These are phyloP conservation scores for Drosophila cognata DNA, from an alignment of 2,888 invertebrate species.

Conservation along the genomic window DNA sequence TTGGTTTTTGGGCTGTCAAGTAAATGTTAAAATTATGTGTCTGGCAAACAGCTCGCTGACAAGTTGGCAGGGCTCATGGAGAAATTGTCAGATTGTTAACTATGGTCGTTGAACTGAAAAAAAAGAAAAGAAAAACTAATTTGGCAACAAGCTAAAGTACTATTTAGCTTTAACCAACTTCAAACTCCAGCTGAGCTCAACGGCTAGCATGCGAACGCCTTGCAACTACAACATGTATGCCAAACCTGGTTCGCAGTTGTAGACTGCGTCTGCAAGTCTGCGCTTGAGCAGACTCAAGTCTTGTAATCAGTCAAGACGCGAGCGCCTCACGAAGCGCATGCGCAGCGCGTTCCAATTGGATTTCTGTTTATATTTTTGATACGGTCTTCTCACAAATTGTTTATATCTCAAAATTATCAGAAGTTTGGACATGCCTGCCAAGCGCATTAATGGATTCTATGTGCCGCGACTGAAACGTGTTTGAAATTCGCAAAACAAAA, in stretches of 20 bases:
- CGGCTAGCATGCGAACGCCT: background rate
- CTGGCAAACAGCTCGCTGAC: slow-evolving; percentile 5
- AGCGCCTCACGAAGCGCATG: slow-evolving; percentile 62
- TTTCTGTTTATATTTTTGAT: background rate
- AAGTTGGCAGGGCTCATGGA: slow-evolving; percentile 20
- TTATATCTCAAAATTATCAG: background rate
- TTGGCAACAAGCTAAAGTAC: background rate
- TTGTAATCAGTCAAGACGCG: slow-evolving; percentile 55
- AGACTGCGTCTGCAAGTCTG: slow-evolving; percentile 6
- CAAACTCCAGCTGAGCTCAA: background rate
- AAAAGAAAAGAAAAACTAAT: background rate
- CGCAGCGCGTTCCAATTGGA: slow-evolving; percentile 38
- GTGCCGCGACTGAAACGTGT: slow-evolving; percentile 70
- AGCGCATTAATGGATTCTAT: slow-evolving; percentile 46
- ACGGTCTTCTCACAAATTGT: slow-evolving; percentile 1
- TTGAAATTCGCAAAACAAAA: slow-evolving; percentile 60
- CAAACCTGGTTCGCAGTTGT: slow-evolving; percentile 9
- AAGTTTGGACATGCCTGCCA: slow-evolving; percentile 45
- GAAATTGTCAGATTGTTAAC: slow-evolving; percentile 7
- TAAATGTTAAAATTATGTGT: background rate
- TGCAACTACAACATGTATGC: slow-evolving; percentile 15
- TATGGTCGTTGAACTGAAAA: background rate
- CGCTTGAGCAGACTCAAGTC: slow-evolving; percentile 14
- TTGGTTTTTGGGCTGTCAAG: background rate
- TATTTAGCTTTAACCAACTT: background rate